These are phyloP conservation scores for Scaptomyza reducta DNA, from an alignment of 2,888 invertebrate genomes.

Conservation along the genomic window DNA sequence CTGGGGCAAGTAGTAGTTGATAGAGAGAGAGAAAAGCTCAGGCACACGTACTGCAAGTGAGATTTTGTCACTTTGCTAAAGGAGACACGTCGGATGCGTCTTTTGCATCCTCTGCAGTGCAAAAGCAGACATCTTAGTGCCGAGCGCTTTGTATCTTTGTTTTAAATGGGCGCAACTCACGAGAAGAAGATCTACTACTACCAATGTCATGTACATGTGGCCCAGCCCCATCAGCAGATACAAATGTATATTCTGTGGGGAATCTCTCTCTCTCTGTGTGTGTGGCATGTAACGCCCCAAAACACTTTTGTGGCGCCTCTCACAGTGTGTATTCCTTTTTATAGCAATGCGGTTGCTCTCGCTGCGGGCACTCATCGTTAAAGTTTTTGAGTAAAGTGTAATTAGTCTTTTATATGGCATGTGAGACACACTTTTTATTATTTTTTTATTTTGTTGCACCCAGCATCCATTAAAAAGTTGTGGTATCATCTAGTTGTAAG, in stretches of 20 bases:
- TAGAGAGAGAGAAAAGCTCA: constrained; percentile 20
- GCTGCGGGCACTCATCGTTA: constrained; percentile 56
- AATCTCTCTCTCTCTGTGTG: constrained; percentile 4
- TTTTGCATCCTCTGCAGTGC: constrained; percentile 48
- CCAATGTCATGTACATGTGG: constrained; percentile 56
- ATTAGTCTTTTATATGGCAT: constrained; percentile 64
- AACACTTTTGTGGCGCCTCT: constrained; percentile 66
- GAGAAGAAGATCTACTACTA: constrained; percentile 24
- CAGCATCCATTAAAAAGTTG: not conserved
- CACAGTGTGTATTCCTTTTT: constrained; percentile 41
- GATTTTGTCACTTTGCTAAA: constrained; percentile 71
- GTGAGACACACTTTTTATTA: not conserved
- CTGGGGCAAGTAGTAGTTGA: not conserved
- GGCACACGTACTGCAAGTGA: constrained; percentile 47
- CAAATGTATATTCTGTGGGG: constrained; percentile 69
- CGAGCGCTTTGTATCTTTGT: constrained; percentile 26
- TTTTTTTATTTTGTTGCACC: not conserved
- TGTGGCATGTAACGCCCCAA: constrained; percentile 65
- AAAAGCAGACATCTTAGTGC: constrained; percentile 15
- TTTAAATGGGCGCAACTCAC: constrained; percentile 25
- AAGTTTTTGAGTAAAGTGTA: constrained; percentile 65
- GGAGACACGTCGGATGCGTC: constrained; percentile 67
- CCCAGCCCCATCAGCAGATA: constrained; percentile 39
- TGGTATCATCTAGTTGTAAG: not conserved
- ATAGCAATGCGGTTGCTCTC: constrained; percentile 61